phyloP scores from a whole-genome alignment of 2,888 invertebrate genomes.

The Dryomyza anilis region DNA sequence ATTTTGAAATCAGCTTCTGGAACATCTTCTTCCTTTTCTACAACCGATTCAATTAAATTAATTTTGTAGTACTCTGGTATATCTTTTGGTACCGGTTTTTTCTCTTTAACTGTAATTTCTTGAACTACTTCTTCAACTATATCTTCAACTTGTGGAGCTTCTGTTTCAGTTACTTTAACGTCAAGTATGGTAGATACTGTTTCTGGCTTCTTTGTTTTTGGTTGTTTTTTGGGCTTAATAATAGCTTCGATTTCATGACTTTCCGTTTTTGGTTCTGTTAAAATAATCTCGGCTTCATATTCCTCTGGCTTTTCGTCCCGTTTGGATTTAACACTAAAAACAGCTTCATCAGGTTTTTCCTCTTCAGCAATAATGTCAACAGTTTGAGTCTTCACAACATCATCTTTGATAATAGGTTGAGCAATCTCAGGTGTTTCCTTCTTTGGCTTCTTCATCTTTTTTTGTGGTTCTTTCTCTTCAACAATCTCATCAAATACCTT shows the following conservation, averaged over 20 bases:
- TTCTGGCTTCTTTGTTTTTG: constrained; percentile 33
- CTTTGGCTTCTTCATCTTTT: constrained; percentile 41
- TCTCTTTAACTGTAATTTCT: constrained; percentile 1
- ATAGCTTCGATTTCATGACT: constrained; percentile 36
- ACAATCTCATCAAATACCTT: constrained; percentile 35
- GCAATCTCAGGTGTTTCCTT: constrained; percentile 31
- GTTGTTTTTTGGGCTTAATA: constrained; percentile 37
- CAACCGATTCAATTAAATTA: constrained; percentile 22
- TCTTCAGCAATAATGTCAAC: constrained; percentile 33
- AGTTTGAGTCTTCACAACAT: constrained; percentile 37
- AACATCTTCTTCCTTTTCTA: constrained; percentile 31
- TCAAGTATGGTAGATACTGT: constrained; percentile 37
- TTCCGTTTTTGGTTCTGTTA: constrained; percentile 46
- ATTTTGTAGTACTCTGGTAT: constrained; percentile 41
- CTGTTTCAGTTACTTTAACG: constrained; percentile 35
- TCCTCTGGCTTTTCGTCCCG: constrained; percentile 41
- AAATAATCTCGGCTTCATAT: constrained; percentile 43
- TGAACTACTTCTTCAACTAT: constrained; percentile 27
- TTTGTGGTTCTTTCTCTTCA: constrained; percentile 36
- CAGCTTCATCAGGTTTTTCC: constrained; percentile 37
- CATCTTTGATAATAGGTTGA: constrained; percentile 32
- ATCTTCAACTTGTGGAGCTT: constrained; percentile 37
- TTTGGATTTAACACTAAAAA: constrained; percentile 39
- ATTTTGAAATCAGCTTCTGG: constrained; percentile 33
- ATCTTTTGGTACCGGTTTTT: constrained; percentile 38